Conservation (phyloP, 2,113 vertebrate genomes). For the Peromyscus polionotus region DNA sequence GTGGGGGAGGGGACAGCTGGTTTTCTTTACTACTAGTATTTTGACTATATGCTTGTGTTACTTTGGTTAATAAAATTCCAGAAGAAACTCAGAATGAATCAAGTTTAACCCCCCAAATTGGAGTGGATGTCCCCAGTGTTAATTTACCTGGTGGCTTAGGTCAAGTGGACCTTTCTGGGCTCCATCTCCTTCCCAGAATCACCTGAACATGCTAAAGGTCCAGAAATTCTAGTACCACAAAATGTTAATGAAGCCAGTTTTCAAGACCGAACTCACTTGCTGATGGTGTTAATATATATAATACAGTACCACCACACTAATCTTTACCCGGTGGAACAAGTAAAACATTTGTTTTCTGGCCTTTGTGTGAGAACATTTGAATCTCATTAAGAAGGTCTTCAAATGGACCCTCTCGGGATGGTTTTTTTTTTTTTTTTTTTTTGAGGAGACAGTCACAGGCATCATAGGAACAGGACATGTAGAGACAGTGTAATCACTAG, state of each 20-base stretch:
- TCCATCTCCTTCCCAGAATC: not conserved
- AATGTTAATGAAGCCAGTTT: slow-evolving; percentile 1
- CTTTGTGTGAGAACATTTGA: not conserved
- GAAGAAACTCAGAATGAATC: not conserved
- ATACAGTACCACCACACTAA: not conserved
- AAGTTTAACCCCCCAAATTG: not conserved
- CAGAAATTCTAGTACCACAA: not conserved
- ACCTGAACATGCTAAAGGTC: not conserved
- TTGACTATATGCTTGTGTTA: not conserved
- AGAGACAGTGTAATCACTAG: not conserved
- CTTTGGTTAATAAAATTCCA: slow-evolving; percentile 24
- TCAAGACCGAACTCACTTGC: not conserved
- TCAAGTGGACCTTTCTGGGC: not conserved
- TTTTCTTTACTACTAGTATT: not conserved
- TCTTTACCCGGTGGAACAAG: not conserved
- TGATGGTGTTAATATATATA: not conserved
- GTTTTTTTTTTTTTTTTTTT: not conserved
- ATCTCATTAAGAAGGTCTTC: slow-evolving; percentile 24
- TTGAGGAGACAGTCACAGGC: not conserved
- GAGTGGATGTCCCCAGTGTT: not conserved
- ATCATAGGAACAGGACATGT: not conserved
- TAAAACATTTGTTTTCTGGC: slow-evolving; percentile 41
- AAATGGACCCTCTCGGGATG: not conserved
- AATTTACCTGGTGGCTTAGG: not conserved
- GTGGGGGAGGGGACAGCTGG: not conserved